phyloP scores from a whole-genome alignment of 1,140 invertebrate species.

The Drosophila punjabiensis region DNA sequence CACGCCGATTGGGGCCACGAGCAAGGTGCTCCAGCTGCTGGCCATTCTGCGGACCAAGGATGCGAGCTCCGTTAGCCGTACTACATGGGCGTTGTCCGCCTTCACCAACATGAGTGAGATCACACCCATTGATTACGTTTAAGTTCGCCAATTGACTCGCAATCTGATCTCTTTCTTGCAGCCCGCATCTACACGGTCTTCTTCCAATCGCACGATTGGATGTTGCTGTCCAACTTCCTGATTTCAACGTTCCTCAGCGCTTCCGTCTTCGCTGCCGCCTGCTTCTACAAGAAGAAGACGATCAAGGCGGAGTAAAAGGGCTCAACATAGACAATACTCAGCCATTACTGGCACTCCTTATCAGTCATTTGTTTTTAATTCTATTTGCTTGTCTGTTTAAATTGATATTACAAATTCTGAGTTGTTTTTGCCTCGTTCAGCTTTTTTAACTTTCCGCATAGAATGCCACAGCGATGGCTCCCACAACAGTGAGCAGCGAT shows the following conservation, averaged over 20 bases:
- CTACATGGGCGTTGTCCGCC: conserved; percentile 90
- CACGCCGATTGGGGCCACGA: conserved; percentile 90
- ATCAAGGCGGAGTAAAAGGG: conserved; percentile 43
- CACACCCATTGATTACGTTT: not conserved
- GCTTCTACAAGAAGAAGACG: conserved; percentile 86
- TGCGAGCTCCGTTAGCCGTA: conserved; percentile 88
- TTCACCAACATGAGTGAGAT: conserved; percentile 90
- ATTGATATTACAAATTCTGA: conserved; percentile 43
- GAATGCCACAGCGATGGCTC: conserved; percentile 67
- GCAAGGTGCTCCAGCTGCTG: conserved; percentile 89
- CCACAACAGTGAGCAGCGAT: conserved; percentile 44
- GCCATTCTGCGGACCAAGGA: conserved; percentile 89
- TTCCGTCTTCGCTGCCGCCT: conserved; percentile 87
- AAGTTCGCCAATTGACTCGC: conserved; percentile 8
- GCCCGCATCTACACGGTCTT: conserved; percentile 89
- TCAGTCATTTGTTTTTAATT: conserved; percentile 40
- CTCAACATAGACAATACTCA: conserved; percentile 41
- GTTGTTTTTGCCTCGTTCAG: conserved; percentile 16
- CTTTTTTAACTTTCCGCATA: conserved; percentile 67
- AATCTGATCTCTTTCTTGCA: conserved; percentile 79
- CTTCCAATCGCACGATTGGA: conserved; percentile 88
- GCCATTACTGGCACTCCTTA: conserved; percentile 17
- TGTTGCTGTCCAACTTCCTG: conserved; percentile 88
- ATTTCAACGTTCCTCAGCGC: conserved; percentile 88
- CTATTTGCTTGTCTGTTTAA: conserved; percentile 37